Evolutionary conservation across 2,888 invertebrate genomes (phyloP).

Genomic region (Drosophila koepferae): DNA sequence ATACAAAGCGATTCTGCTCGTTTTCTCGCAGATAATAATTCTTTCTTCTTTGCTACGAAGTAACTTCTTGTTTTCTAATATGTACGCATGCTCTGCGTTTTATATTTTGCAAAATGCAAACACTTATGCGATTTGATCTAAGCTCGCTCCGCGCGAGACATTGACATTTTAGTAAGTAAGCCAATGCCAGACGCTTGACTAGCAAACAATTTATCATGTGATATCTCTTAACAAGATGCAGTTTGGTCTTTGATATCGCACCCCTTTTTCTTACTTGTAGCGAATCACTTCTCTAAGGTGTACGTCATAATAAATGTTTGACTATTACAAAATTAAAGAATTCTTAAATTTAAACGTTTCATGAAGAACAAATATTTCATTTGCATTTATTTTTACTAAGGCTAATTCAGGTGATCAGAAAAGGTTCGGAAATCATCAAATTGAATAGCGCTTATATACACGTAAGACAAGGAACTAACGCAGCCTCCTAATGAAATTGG

Average conservation of each 20-base stretch:
- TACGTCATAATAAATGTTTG: not conserved
- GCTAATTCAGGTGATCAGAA: not conserved
- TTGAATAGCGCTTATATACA: too few species aligned
- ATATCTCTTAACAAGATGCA: not conserved
- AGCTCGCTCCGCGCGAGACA: conserved; percentile 24
- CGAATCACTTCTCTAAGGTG: not conserved
- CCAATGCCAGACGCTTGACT: conserved; percentile 60
- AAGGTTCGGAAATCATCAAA: too few species aligned
- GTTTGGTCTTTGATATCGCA: not conserved
- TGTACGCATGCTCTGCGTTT: not conserved
- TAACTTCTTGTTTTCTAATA: not conserved
- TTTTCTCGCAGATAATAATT: too few species aligned
- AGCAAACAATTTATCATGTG: conserved; percentile 8
- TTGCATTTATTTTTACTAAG: not conserved
- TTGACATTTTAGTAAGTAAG: conserved; percentile 66
- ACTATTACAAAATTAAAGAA: not conserved
- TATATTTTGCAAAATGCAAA: not conserved
- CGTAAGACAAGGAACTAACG: not conserved
- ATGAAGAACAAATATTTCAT: too few species aligned
- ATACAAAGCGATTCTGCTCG: too few species aligned
- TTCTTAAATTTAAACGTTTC: too few species aligned
- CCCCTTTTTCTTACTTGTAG: not conserved
- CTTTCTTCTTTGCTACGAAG: not conserved
- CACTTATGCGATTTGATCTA: not conserved
- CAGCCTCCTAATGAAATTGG: conserved; percentile 18